phyloP scores from a whole-genome alignment of 2,113 vertebrate genomes.

The Porphyrio hochstetteri region DNA sequence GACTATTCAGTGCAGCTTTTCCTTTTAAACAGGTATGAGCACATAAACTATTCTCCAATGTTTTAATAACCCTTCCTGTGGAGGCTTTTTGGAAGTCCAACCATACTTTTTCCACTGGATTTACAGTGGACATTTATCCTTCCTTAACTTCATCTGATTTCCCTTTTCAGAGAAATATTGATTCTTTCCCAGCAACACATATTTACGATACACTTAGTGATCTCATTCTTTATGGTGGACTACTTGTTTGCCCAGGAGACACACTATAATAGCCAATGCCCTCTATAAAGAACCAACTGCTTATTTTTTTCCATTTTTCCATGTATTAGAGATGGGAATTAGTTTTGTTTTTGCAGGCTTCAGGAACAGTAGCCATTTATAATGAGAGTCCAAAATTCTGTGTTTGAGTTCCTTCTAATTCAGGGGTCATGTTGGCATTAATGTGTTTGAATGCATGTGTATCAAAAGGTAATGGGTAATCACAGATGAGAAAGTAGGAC shows the following conservation, averaged over 20 bases:
- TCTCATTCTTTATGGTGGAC: not conserved
- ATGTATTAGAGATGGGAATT: not conserved
- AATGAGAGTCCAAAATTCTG: not conserved
- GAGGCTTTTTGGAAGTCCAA: not conserved
- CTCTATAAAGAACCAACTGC: not conserved
- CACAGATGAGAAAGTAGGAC: not conserved
- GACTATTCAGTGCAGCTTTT: not conserved
- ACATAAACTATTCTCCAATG: not conserved
- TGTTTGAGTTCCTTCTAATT: not conserved
- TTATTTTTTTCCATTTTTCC: not conserved
- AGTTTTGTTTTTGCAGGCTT: not conserved
- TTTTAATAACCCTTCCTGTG: not conserved
- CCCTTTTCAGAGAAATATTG: fast-evolving
- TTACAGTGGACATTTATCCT: not conserved
- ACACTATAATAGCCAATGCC: not conserved
- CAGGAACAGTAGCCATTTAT: not conserved
- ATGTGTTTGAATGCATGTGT: not conserved
- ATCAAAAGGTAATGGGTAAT: not conserved
- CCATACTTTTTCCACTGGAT: not conserved
- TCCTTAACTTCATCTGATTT: not conserved
- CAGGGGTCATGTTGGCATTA: not conserved
- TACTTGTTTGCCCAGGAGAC: not conserved
- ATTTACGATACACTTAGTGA: not conserved
- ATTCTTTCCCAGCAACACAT: not conserved
- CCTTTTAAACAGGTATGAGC: not conserved